phyloP scores from a whole-genome alignment of 2,113 vertebrate genomes.

The Pachycephala philippinensis region DNA sequence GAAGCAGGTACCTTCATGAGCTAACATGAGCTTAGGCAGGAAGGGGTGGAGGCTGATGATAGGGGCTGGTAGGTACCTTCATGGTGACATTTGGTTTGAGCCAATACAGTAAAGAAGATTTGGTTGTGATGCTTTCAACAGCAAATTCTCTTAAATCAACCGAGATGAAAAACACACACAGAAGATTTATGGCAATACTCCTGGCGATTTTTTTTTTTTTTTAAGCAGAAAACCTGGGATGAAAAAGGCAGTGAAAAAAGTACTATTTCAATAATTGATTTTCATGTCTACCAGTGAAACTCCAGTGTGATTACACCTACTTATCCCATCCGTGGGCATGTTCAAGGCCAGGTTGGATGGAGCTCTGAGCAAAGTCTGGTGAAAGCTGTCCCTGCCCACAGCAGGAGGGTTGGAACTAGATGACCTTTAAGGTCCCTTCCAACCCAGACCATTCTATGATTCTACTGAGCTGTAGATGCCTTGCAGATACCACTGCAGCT shows the following conservation, averaged over 20 bases:
- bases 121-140: neutral
- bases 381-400: neutral
- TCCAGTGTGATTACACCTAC: neutral
- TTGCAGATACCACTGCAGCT: neutral
- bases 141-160: neutral
- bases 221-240: neutral
- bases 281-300: neutral
- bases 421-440: neutral
- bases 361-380: neutral
- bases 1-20: neutral
- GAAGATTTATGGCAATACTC: neutral
- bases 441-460: neutral
- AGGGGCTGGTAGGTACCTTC: neutral
- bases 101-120: neutral
- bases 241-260: neutral
- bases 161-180: neutral
- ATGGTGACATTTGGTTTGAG: neutral
- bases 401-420: neutral
- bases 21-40: neutral
- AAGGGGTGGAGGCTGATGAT: neutral
- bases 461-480: neutral
- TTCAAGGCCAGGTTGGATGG: neutral
- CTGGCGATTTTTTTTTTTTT: neutral
- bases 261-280: neutral
- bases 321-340: neutral